These are phyloP conservation scores for Craterocephalus amniculus DNA, from an alignment of 2,797 vertebrate genomes.

Conservation along the genomic window DNA sequence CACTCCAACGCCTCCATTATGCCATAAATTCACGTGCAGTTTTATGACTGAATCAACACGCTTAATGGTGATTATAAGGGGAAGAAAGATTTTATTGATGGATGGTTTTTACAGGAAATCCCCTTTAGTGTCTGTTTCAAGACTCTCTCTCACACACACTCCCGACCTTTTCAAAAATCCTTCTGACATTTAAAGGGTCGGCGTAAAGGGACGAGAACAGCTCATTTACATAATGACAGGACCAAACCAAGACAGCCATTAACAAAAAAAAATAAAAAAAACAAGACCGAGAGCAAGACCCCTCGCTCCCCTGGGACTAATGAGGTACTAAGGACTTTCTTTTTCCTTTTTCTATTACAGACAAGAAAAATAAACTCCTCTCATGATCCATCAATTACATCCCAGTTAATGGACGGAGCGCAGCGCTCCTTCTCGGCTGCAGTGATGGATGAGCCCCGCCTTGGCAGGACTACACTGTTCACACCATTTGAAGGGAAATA, in stretches of 20 bases:
- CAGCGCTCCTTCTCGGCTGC: conserved; percentile 41
- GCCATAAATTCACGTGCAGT: conserved; percentile 55
- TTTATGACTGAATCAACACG: conserved; percentile 67
- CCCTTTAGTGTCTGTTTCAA: conserved; percentile 17
- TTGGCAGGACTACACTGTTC: conserved; percentile 55
- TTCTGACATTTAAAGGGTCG: conserved; percentile 74
- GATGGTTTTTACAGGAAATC: conserved; percentile 58
- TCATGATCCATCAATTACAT: conserved; percentile 68
- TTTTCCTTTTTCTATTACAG: conserved; percentile 56
- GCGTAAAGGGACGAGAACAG: conserved; percentile 57
- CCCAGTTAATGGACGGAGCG: conserved; percentile 55
- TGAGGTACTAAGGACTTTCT: conserved; percentile 67
- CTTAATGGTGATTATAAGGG: conserved; percentile 52
- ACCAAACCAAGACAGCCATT: conserved; percentile 63
- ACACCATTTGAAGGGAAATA: conserved; percentile 33
- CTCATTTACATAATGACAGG: conserved; percentile 77
- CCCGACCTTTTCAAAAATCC: conserved; percentile 78
- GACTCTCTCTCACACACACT: conserved; percentile 51
- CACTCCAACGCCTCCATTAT: conserved; percentile 45
- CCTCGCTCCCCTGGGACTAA: conserved; percentile 56
- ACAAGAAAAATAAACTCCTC: conserved; percentile 35
- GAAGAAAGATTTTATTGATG: conserved; percentile 51
- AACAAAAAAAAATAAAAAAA: conserved; percentile 70
- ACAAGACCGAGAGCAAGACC: conserved; percentile 50
- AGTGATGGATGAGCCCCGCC: conserved; percentile 60